Conservation (phyloP, 2,888 invertebrate species). For the Brachyopa scutellaris region DNA sequence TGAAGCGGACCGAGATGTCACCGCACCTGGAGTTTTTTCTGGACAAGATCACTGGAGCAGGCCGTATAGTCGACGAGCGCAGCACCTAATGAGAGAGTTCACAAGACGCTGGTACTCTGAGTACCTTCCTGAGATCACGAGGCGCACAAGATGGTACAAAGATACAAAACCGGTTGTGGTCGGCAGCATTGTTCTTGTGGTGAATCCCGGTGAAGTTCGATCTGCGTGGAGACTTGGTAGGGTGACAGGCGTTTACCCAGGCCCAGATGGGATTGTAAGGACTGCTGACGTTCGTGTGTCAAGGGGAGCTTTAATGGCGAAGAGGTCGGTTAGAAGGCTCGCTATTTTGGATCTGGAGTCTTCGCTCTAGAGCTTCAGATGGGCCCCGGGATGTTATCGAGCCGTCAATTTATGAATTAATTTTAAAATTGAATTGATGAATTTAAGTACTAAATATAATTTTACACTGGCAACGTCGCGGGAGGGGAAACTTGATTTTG, state of each 20-base stretch:
- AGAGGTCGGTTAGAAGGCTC: neutral
- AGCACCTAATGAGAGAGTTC: constrained; percentile 7
- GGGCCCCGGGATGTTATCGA: constrained; percentile 6
- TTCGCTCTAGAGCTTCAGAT: constrained; percentile 3
- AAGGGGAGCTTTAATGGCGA: neutral
- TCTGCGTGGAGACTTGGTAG: neutral
- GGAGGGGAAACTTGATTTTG: no score
- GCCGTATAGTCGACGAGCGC: constrained; percentile 5
- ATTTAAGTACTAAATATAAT: neutral
- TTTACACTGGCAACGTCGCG: neutral
- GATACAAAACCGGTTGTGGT: constrained; percentile 5
- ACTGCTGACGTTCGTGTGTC: neutral
- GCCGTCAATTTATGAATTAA: neutral
- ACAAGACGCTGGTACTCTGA: neutral
- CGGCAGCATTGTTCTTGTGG: neutral
- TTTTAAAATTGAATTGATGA: no score
- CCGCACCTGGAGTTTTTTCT: neutral
- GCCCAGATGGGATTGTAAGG: neutral
- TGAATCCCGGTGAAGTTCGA: neutral
- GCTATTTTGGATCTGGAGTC: constrained; percentile 7
- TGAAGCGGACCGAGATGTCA: neutral
- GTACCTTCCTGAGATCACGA: constrained; percentile 11
- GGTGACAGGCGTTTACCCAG: neutral
- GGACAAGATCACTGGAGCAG: constrained; percentile 8
- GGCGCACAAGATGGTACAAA: constrained; percentile 6